Base-by-base conservation (phyloP, 1,140 invertebrate genomes). In the Drosophila kepulauana region DNA sequence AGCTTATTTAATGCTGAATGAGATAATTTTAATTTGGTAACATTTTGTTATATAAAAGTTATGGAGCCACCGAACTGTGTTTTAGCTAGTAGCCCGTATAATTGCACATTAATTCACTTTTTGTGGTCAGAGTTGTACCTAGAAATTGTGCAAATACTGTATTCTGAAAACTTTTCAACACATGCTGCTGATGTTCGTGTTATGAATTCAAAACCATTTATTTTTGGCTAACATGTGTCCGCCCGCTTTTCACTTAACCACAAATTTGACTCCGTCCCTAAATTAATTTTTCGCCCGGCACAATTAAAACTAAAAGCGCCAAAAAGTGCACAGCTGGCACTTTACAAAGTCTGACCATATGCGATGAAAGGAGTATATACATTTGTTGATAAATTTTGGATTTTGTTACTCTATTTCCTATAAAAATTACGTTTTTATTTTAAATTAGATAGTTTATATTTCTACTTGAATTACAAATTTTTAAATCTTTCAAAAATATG, bases 201-300 rank as follows among this genome's bases (percentile, higher is more conserved):
- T 63, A 80, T 78, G 67, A 88, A 88, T 80, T 84, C 56, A 63
- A 28, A 57, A 15, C 46, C 59, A 88, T 88, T 88, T 67, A 80
- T 88, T 61, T 61, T 64, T 46, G 38, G 41, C 51, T 41, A 52
- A 30, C 48, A 68, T 38, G 13, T 30, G 67, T 8, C 46, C n/a
- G 28, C 10, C 6, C 28, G 30, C 15, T 35, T 62, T 49, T 35
- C 15, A n/a, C 30, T 51, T 7, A 64, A 35, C 66, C 28, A 52
- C 69, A 58, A 66, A 75, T 54, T 71, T 46, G 38, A 16, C 13
- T 45, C 35, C 35, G 43, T 33, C 48, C 15, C 54, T 58, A 61
- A 74, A 80, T 71, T 68, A 82, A 82, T 80, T 69, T 75, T 59
- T 30, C n/a, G 65, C 69, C 71, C 16, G 48, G 10, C 33, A 58